phyloP scores from a whole-genome alignment of 2,113 vertebrate genomes.

The Tragelaphus imberbis region DNA sequence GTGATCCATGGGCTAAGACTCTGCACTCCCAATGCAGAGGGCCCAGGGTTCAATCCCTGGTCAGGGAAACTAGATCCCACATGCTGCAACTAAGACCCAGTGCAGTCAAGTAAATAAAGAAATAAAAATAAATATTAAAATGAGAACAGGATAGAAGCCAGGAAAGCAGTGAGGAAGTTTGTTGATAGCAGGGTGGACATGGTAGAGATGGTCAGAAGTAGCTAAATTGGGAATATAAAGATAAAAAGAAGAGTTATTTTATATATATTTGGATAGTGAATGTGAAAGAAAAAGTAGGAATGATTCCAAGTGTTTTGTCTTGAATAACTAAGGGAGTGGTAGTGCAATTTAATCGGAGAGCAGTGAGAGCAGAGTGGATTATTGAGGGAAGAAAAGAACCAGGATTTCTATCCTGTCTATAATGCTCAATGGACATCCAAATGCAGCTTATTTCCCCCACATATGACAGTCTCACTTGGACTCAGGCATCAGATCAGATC shows the following conservation, averaged over 20 bases:
- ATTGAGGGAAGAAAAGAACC: background rate
- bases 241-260: background rate
- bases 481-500: too few relatives aligned
- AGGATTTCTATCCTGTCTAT: accelerated
- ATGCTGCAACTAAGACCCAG: background rate
- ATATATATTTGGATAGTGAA: background rate
- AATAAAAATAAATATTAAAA: background rate
- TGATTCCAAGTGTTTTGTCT: background rate
- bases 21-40: background rate
- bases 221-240: background rate
- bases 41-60: background rate
- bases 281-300: background rate
- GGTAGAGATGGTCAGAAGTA: background rate
- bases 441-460: background rate
- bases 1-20: background rate
- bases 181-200: background rate
- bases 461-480: background rate
- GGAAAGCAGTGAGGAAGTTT: background rate
- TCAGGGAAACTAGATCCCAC: background rate
- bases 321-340: background rate
- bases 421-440: background rate
- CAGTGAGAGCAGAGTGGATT: too few relatives aligned
- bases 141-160: background rate
- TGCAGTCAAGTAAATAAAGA: background rate
- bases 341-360: background rate